phyloP scores from a whole-genome alignment of 1,140 invertebrate species.

The Papilio glaucus region DNA sequence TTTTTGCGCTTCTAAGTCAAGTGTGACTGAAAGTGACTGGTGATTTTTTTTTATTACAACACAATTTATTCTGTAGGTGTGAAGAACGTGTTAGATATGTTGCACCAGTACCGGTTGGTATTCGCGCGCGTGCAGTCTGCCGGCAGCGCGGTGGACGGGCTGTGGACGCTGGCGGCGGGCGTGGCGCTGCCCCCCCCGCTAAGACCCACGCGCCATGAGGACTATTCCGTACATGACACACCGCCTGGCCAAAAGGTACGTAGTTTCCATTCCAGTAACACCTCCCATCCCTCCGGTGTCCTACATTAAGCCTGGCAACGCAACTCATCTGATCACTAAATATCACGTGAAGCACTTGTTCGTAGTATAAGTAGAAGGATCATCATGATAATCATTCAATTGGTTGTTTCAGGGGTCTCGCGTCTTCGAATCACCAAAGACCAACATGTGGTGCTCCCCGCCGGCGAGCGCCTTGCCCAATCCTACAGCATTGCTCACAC shows the following conservation, averaged over 20 bases:
- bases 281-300: no score
- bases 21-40: no score
- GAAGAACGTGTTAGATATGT: slow-evolving; percentile 60
- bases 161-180: slow-evolving; percentile 50
- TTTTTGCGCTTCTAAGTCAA: no score
- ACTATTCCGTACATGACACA: slow-evolving; percentile 72
- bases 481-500: slow-evolving; percentile 67
- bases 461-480: slow-evolving; percentile 75
- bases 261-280: no score
- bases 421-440: slow-evolving; percentile 76
- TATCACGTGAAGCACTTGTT: background rate
- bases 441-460: slow-evolving; percentile 77
- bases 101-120: slow-evolving; percentile 62
- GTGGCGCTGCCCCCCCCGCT: slow-evolving; percentile 49
- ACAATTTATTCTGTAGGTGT: slow-evolving; percentile 51
- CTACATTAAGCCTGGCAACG: no score
- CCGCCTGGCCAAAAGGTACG: slow-evolving; percentile 80
- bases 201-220: slow-evolving; percentile 47
- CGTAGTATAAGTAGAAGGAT: background rate
- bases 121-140: slow-evolving; percentile 49
- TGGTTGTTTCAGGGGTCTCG: slow-evolving; percentile 66
- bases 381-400: slow-evolving; percentile 17
- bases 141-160: slow-evolving; percentile 40
- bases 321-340: no score
- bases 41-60: background rate